These are phyloP conservation scores for Solea solea DNA, from an alignment of 2,113 vertebrate species.

Conservation along the genomic window DNA sequence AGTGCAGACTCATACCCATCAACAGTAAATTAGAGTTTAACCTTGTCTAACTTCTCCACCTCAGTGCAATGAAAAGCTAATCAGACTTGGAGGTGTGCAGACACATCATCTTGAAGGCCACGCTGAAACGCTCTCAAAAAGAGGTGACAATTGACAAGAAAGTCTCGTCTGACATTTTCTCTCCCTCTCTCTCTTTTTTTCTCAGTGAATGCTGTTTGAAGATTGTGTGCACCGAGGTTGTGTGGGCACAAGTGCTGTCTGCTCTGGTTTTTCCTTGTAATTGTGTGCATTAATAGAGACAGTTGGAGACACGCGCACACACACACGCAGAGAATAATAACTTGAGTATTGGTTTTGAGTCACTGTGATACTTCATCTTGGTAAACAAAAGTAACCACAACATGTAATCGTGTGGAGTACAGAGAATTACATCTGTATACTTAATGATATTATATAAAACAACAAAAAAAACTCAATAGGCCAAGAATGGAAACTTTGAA, in stretches of 20 bases:
- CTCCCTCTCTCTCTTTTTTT: constrained; percentile 12
- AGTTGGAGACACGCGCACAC: too few species aligned
- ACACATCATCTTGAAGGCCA: constrained; percentile 55
- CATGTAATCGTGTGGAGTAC: too few species aligned
- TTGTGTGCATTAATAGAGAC: constrained; percentile 29
- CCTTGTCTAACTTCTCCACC: constrained; percentile 46
- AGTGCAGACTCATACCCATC: constrained; percentile 20
- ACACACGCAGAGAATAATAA: too few species aligned
- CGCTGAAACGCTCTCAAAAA: constrained; percentile 18
- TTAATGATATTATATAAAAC: too few species aligned
- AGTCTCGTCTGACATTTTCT: constrained; percentile 63
- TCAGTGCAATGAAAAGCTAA: constrained; percentile 47
- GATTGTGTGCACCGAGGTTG: constrained; percentile 33
- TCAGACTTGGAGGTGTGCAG: constrained; percentile 46
- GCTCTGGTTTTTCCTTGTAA: constrained; percentile 21
- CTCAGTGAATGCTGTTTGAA: constrained; percentile 35
- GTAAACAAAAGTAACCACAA: too few species aligned
- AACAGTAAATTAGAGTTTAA: constrained; percentile 39
- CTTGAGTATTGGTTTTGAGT: too few species aligned
- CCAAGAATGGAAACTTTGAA: too few species aligned
- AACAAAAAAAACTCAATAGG: too few species aligned
- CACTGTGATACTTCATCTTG: too few species aligned
- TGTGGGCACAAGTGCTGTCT: constrained; percentile 56
- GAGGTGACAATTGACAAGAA: constrained; percentile 32
- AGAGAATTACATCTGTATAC: too few species aligned